Conservation (phyloP, 2,888 invertebrate genomes). For the Vanessa cardui region DNA sequence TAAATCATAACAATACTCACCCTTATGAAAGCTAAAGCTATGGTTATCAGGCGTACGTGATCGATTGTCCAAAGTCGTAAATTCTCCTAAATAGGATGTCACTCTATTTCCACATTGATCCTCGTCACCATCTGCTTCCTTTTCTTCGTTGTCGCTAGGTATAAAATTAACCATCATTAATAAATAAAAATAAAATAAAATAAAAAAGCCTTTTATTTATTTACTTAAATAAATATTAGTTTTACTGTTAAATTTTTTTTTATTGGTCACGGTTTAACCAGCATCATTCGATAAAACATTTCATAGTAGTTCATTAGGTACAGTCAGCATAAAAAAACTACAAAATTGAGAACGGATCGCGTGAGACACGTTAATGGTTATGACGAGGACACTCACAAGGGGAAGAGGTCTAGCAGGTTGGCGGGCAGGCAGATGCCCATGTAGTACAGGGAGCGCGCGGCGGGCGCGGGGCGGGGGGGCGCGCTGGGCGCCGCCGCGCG, state of each 20-base stretch:
- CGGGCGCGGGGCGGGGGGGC: constrained; percentile 51
- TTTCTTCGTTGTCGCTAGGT: constrained; percentile 30
- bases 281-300: too few species aligned
- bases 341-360: too few species aligned
- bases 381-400: constrained; percentile 58
- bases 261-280: too few species aligned
- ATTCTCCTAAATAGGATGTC: constrained; percentile 25
- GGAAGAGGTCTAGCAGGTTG: constrained; percentile 86
- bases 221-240: too few species aligned
- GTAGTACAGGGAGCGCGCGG: constrained; percentile 68
- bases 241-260: too few species aligned
- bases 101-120: constrained; percentile 27
- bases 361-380: too few species aligned
- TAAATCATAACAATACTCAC: constrained; percentile 17
- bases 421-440: constrained; percentile 90
- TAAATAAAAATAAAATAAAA: too few species aligned
- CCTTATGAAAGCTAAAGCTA: constrained; percentile 47
- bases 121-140: constrained; percentile 11
- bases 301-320: too few species aligned
- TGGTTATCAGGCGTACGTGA: constrained; percentile 54
- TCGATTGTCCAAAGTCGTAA: constrained; percentile 23
- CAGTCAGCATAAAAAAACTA: too few species aligned
- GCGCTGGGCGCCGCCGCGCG: constrained; percentile 37
- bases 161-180: neutral
- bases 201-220: too few species aligned